phyloP scores from a whole-genome alignment of 2,113 vertebrate species.

The Rhinolophus ferrumequinum region DNA sequence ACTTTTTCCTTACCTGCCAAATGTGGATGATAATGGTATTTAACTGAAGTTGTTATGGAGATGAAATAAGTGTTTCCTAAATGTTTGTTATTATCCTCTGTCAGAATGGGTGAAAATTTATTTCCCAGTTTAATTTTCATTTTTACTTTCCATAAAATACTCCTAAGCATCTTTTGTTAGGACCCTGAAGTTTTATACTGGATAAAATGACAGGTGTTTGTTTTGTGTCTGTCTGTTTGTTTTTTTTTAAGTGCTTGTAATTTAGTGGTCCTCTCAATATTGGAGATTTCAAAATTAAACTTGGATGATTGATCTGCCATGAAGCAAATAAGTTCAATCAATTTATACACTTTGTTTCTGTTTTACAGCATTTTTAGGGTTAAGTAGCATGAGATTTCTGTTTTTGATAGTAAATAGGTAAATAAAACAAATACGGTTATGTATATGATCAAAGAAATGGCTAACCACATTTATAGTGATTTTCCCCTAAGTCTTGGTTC shows the following conservation, averaged over 20 bases:
- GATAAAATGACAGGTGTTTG: background rate
- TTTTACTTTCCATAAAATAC: background rate
- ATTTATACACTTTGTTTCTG: conserved; percentile 51
- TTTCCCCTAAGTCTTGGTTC: background rate
- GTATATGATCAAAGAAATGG: background rate
- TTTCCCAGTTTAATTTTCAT: conserved; percentile 21
- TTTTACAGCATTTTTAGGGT: conserved; percentile 45
- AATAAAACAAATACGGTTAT: conserved; percentile 38
- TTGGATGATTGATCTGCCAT: background rate
- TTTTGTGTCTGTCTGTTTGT: background rate
- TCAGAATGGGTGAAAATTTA: conserved; percentile 24
- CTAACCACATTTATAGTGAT: background rate
- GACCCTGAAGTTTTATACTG: background rate
- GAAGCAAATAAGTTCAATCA: conserved; percentile 21
- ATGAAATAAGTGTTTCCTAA: background rate
- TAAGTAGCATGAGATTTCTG: conserved; percentile 50
- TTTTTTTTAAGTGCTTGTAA: background rate
- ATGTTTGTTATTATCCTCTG: background rate
- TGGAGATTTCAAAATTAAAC: conserved; percentile 43
- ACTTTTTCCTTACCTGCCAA: conserved; percentile 73
- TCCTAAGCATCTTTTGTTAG: background rate
- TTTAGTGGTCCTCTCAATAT: background rate
- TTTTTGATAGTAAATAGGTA: conserved; percentile 53
- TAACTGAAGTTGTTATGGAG: background rate
- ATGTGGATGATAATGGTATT: background rate